A percentile compares a stretch with the other conserved stretches of the same genome.
Conservation (phyloP, 30 jellyfish, hydroid and myxozoan species). For the Chrysaora quinquecirrha region DNA sequence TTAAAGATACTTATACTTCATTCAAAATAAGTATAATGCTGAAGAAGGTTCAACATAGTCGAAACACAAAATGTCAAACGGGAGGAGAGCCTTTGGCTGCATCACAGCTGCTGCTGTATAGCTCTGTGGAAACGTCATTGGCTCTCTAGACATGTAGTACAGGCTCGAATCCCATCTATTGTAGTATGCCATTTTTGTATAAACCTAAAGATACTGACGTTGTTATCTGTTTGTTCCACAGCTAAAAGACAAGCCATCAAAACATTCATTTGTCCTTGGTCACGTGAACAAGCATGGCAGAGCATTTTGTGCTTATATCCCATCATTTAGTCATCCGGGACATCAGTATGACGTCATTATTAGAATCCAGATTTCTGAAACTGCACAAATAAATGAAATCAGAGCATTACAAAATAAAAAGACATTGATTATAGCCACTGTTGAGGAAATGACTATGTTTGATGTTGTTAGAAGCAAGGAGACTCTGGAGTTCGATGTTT, state of each 20-base stretch:
- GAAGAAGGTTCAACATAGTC: too few species aligned
- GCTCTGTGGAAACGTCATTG: too few species aligned
- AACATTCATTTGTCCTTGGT: conserved; percentile 5
- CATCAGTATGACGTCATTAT: conserved; percentile 30
- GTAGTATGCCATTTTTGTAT: not conserved
- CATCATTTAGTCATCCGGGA: conserved; percentile 9
- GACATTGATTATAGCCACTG: not conserved
- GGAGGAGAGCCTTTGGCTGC: too few species aligned
- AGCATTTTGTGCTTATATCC: conserved; percentile 17
- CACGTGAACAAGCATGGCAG: conserved; percentile 20
- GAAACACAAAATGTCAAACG: too few species aligned
- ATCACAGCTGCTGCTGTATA: not conserved
- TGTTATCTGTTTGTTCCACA: too few species aligned
- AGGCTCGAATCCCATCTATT: not conserved
- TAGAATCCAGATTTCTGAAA: not conserved
- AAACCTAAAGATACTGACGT: too few species aligned
- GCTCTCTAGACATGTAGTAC: not conserved
- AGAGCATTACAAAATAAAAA: not conserved
- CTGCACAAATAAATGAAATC: not conserved
- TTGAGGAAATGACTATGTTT: not conserved
- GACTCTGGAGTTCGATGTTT: conserved; percentile 12
- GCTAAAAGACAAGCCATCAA: conserved; percentile 6
- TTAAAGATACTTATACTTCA: not conserved
- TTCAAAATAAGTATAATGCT: too few species aligned
- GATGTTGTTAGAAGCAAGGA: not conserved